These are phyloP conservation scores for Drosophila arawakana DNA, from an alignment of 1,140 invertebrate species.

Conservation along the genomic window DNA sequence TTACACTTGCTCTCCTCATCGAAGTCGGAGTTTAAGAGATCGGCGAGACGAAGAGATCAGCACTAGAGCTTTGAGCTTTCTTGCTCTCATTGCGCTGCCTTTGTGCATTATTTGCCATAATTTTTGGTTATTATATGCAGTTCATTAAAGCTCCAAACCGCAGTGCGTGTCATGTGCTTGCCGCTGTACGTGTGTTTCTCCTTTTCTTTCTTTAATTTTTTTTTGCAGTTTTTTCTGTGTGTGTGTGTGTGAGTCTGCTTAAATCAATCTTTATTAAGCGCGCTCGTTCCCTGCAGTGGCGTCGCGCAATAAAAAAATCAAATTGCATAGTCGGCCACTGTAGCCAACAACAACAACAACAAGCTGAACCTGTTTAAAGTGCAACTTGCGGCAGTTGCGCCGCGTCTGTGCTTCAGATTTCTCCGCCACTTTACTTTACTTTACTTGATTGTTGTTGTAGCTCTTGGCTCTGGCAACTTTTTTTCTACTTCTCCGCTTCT, in stretches of 20 bases:
- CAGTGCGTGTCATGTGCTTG: not conserved
- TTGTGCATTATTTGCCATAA: constrained; percentile 59
- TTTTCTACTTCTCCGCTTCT: constrained; percentile 7
- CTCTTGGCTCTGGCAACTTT: constrained; percentile 36
- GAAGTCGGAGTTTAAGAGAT: constrained; percentile 12
- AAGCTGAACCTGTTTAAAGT: constrained; percentile 73
- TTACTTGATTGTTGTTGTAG: constrained; percentile 2
- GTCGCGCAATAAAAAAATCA: constrained; percentile 62
- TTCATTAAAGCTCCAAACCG: constrained; percentile 23
- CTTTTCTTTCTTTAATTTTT: not conserved
- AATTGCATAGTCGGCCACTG: constrained; percentile 54
- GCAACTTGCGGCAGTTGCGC: constrained; percentile 59
- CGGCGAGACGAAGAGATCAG: constrained; percentile 8
- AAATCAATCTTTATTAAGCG: constrained; percentile 82
- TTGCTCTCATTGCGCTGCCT: not conserved
- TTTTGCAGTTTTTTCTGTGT: not conserved
- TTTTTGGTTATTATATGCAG: constrained; percentile 49
- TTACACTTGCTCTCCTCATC: constrained; percentile 29
- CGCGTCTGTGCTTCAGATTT: constrained; percentile 52
- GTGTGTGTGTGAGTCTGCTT: constrained; percentile 51
- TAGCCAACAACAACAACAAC: constrained; percentile 29
- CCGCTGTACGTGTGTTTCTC: not conserved
- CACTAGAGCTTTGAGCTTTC: constrained; percentile 20
- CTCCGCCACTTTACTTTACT: constrained; percentile 40
- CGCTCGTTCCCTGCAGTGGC: constrained; percentile 57